phyloP scores from a whole-genome alignment of 1,140 invertebrate genomes.

The Lucilia cuprina region DNA sequence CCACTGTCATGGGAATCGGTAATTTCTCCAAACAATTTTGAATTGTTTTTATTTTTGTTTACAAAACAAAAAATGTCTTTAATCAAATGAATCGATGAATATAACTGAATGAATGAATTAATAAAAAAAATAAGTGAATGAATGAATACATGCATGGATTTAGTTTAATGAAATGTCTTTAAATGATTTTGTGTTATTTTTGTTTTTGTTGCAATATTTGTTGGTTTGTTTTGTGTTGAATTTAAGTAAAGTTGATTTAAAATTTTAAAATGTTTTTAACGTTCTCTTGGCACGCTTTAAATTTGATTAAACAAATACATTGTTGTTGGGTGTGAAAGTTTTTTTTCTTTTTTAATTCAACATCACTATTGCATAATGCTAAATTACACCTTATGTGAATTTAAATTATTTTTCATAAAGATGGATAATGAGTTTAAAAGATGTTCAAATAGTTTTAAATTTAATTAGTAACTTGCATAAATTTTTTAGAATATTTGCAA shows the following conservation, averaged over 20 bases:
- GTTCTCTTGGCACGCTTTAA: not conserved
- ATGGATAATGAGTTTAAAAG: not conserved
- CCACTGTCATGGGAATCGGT: constrained; percentile 21
- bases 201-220: not conserved
- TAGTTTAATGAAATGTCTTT: not conserved
- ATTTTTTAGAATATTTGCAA: no score
- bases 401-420: not conserved
- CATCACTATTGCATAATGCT: not conserved
- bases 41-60: not conserved
- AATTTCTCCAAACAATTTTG: not conserved
- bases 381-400: not conserved
- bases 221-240: not conserved
- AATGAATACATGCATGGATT: not conserved
- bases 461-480: no score
- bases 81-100: no score
- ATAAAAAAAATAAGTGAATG: not conserved
- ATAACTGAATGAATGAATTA: not conserved
- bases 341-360: not conserved
- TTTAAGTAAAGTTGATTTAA: not conserved
- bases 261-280: not conserved
- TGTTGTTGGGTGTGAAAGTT: not conserved
- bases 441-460: not conserved
- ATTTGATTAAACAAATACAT: not conserved
- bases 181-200: not conserved
- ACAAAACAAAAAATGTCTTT: not conserved